A percentile compares a stretch with the other conserved stretches of the same genome.
Evolutionary conservation across 2,113 vertebrate species (phyloP).

Genomic region (Cyphomyrus discorhynchus): DNA sequence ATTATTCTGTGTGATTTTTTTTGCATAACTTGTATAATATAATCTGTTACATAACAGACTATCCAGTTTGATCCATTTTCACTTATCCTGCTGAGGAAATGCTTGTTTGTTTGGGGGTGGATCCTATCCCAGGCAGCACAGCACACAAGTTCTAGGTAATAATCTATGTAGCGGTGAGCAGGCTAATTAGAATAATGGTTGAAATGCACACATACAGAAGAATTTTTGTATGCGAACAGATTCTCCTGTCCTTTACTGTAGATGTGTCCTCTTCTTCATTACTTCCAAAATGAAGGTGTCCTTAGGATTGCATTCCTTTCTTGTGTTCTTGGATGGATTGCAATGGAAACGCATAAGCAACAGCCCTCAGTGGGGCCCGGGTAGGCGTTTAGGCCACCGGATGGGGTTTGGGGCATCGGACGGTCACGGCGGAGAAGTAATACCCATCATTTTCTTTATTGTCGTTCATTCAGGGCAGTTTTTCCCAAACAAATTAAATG

Average conservation of each 20-base stretch:
- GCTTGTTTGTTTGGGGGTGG: neutral
- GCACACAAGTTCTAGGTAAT: neutral
- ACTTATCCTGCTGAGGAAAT: neutral
- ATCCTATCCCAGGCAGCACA: neutral
- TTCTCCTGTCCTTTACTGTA: neutral
- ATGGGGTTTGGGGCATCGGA: neutral
- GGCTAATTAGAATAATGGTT: neutral
- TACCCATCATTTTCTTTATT: neutral
- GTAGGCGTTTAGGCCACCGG: neutral
- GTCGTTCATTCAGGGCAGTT: neutral
- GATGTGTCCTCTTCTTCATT: neutral
- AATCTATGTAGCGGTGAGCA: neutral
- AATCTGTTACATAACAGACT: neutral
- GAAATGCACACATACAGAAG: neutral
- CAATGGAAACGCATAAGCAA: neutral
- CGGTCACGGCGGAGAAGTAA: neutral
- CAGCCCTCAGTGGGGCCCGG: neutral
- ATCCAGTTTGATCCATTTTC: neutral
- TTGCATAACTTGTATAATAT: neutral
- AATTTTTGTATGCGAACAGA: neutral
- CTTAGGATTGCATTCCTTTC: neutral
- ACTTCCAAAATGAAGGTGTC: neutral
- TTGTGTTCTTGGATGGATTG: neutral
- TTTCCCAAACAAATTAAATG: slow-evolving; percentile 6
- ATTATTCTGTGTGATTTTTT: neutral